phyloP scores from a whole-genome alignment of 2,888 invertebrate species.

The Encarsia formosa region DNA sequence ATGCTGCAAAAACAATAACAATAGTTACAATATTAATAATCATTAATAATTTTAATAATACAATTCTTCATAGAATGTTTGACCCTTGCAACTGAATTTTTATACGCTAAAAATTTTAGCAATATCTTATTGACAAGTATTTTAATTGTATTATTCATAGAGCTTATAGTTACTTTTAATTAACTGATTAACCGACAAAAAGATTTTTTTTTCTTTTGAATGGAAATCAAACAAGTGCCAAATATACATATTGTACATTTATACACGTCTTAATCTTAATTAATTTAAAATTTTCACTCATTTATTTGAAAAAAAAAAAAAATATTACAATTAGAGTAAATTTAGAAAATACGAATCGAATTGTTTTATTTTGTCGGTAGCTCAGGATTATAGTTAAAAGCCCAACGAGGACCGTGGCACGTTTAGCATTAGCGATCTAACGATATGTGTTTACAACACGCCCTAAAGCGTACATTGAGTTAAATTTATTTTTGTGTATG shows the following conservation, averaged over 20 bases:
- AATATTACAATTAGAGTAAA: constrained; percentile 1
- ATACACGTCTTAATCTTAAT: constrained; percentile 24
- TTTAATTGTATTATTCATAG: constrained; percentile 19
- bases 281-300: too few species aligned
- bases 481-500: constrained; percentile 6
- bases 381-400: constrained; percentile 23
- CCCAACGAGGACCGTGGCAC: constrained; percentile 25
- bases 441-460: constrained; percentile 25
- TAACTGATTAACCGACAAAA: constrained; percentile 28
- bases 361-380: constrained; percentile 25
- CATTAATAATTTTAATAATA: constrained; percentile 32
- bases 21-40: constrained; percentile 35
- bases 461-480: constrained; percentile 16
- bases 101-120: constrained; percentile 19
- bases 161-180: constrained; percentile 23
- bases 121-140: constrained; percentile 19
- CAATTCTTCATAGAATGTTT: constrained; percentile 36
- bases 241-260: constrained; percentile 23
- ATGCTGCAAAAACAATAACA: constrained; percentile 35
- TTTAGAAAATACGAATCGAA: constrained; percentile 5
- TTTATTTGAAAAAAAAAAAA: too few species aligned
- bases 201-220: too few species aligned
- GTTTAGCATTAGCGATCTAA: constrained; percentile 24
- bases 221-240: constrained; percentile 7
- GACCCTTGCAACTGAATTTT: constrained; percentile 26